phyloP scores from a whole-genome alignment of 2,888 invertebrate genomes.

The Lasioglossum marginatum region DNA sequence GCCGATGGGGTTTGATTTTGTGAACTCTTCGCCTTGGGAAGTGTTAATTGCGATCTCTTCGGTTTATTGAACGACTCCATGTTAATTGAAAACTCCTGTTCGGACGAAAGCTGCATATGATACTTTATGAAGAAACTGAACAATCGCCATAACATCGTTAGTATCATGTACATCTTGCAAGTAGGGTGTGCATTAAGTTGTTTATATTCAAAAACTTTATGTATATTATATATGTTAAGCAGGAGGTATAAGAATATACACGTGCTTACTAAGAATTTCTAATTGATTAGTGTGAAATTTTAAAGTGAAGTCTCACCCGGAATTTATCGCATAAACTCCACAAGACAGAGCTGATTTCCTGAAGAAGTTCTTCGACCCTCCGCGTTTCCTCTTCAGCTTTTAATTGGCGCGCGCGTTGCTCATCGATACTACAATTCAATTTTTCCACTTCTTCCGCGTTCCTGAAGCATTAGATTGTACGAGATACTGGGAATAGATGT shows the following conservation, averaged over 20 bases:
- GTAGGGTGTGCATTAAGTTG: neutral
- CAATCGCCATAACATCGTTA: neutral
- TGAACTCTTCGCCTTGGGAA: constrained; percentile 20
- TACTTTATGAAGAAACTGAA: neutral
- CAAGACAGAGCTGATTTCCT: constrained; percentile 66
- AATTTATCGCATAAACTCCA: constrained; percentile 77
- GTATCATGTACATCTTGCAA: neutral
- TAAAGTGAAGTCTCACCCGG: constrained; percentile 65
- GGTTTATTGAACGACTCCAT: constrained; percentile 10
- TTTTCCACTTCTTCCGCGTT: constrained; percentile 90
- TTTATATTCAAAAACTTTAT: too few relatives aligned
- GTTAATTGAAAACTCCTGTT: constrained; percentile 50
- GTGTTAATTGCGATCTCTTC: constrained; percentile 58
- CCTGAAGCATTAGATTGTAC: constrained; percentile 83
- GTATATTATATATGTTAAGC: neutral
- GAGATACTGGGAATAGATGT: neutral
- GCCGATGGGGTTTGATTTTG: constrained; percentile 38
- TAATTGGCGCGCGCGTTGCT: constrained; percentile 84
- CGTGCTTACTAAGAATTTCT: neutral
- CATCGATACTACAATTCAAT: constrained; percentile 87
- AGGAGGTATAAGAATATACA: neutral
- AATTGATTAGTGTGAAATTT: neutral
- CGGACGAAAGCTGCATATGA: neutral
- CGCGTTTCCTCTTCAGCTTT: constrained; percentile 81
- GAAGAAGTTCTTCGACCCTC: constrained; percentile 71